Evolutionary conservation across 1,140 invertebrate species (phyloP).

Genomic region (Mya arenaria): DNA sequence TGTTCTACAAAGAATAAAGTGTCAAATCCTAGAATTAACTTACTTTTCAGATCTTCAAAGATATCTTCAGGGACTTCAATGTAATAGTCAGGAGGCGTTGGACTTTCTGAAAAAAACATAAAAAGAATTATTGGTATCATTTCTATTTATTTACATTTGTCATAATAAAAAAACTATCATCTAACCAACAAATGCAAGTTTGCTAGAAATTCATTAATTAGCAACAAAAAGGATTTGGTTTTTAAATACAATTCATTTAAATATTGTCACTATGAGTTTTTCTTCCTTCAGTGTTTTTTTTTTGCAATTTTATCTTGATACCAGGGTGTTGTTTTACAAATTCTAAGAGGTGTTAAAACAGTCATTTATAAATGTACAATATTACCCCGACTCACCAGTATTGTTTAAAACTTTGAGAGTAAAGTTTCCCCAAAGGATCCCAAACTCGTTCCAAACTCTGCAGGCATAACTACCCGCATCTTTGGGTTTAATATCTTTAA

Average conservation of each 20-base stretch:
- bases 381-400: not conserved
- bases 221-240: not conserved
- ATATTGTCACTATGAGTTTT: not conserved
- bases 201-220: not conserved
- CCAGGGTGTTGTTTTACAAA: too few species aligned
- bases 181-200: too few species aligned
- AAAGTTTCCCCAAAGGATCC: slow-evolving; percentile 45
- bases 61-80: too few species aligned
- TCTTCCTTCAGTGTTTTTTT: not conserved
- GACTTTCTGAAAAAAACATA: too few species aligned
- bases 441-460: slow-evolving; percentile 18
- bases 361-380: not conserved
- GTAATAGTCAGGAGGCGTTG: too few species aligned
- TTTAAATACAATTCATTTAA: not conserved
- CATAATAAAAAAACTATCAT: too few species aligned
- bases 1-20: too few species aligned
- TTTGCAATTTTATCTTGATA: too few species aligned
- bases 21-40: too few species aligned
- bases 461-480: slow-evolving; percentile 39
- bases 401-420: slow-evolving; percentile 18
- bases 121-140: too few species aligned
- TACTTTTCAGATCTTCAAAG: too few species aligned
- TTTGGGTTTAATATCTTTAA: slow-evolving; percentile 6
- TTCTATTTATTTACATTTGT: too few species aligned
- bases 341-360: not conserved